Conservation (phyloP, 2,113 vertebrate genomes). For the Oryzias celebensis region DNA sequence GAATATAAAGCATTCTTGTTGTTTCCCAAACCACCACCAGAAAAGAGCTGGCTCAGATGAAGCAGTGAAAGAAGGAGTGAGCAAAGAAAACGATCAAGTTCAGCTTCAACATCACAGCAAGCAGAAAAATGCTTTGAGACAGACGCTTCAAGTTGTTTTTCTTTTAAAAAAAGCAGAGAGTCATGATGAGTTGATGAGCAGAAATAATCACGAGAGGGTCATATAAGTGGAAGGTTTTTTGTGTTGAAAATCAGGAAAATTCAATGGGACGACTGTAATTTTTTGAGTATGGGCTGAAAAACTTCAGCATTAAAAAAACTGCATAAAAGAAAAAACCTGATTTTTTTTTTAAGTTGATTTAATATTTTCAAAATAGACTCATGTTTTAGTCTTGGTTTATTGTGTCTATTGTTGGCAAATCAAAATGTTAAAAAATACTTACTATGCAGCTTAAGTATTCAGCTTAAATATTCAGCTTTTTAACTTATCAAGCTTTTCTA, state of each 20-base stretch:
- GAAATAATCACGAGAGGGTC: constrained; percentile 13
- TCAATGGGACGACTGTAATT: neutral
- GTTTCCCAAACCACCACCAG: constrained; percentile 72
- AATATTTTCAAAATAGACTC: no score
- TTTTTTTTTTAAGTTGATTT: no score
- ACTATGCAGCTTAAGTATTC: no score
- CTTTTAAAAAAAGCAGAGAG: constrained; percentile 17
- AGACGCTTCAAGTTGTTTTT: constrained; percentile 34
- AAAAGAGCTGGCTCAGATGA: constrained; percentile 65
- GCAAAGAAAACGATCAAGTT: constrained; percentile 64
- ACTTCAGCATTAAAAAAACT: no score
- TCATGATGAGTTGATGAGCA: constrained; percentile 9
- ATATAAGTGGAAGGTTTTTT: neutral
- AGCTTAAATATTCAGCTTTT: no score
- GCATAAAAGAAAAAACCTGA: no score
- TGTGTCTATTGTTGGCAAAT: no score
- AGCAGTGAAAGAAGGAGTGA: constrained; percentile 62
- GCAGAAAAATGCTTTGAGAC: constrained; percentile 38
- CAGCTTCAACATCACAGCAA: constrained; percentile 63
- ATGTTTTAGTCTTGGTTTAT: no score
- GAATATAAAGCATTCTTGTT: constrained; percentile 73
- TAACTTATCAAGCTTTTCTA: no score
- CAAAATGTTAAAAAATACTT: no score
- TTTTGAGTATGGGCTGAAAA: no score
- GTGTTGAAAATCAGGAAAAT: constrained; percentile 1